Evolutionary conservation across 2,797 vertebrate species (phyloP).

Genomic region (Xiphophorus birchmanni): DNA sequence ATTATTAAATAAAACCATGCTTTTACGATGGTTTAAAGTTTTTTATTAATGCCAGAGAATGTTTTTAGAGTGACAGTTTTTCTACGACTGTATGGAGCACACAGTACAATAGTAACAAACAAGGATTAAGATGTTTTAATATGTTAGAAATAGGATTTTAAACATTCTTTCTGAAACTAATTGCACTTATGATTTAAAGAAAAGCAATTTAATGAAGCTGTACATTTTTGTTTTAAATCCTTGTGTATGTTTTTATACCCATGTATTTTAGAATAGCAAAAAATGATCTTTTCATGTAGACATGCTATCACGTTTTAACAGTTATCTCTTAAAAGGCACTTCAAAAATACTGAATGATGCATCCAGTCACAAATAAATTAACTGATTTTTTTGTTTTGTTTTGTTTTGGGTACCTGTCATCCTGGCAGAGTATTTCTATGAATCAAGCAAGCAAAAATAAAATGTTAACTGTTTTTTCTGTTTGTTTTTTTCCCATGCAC

Average conservation of each 20-base stretch:
- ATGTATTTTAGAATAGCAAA: not conserved
- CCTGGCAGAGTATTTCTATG: not conserved
- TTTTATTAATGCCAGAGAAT: not conserved
- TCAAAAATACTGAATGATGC: not conserved
- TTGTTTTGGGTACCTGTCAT: not conserved
- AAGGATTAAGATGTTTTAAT: not conserved
- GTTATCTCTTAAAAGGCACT: not conserved
- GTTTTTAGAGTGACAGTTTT: not conserved
- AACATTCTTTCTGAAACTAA: not conserved
- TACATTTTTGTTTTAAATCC: not conserved
- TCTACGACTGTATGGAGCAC: not conserved
- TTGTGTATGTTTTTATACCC: not conserved
- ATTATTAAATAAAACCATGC: not conserved
- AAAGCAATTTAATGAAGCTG: not conserved
- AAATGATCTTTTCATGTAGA: not conserved
- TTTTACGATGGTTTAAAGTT: not conserved
- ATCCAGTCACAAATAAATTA: not conserved
- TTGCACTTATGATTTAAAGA: not conserved
- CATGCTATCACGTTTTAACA: not conserved
- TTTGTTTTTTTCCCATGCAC: not conserved
- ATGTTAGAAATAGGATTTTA: not conserved
- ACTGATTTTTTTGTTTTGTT: not conserved
- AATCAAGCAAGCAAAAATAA: not conserved
- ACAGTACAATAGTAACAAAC: not conserved
- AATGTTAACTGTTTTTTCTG: no score